Conservation (phyloP, 2,888 invertebrate species). For the Orthosia gracilis region DNA sequence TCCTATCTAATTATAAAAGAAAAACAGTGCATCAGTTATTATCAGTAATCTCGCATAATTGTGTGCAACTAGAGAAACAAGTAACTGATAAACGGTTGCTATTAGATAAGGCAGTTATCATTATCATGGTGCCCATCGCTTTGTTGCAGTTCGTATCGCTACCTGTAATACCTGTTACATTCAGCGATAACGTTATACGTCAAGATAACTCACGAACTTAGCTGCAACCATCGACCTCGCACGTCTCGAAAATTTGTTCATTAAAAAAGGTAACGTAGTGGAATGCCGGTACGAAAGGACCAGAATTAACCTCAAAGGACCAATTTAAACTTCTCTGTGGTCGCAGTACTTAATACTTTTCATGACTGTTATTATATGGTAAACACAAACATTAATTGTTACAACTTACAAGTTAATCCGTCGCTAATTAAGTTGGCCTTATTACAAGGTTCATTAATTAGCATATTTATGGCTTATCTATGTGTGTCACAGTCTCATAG, state of each 20-base stretch:
- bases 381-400: conserved; percentile 29
- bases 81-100: background rate
- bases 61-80: conserved; percentile 13
- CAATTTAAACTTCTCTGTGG: background rate
- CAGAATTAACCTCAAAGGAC: background rate
- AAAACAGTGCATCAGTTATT: conserved; percentile 11
- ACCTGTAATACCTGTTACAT: conserved; percentile 32
- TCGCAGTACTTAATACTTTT: conserved; percentile 3
- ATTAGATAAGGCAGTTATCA: conserved; percentile 9
- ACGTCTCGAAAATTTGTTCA: background rate
- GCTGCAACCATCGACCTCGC: background rate
- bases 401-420: conserved; percentile 30
- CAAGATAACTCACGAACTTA: conserved; percentile 36
- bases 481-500: background rate
- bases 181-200: conserved; percentile 26
- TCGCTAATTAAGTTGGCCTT: conserved; percentile 37
- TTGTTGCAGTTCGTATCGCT: conserved; percentile 2
- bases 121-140: background rate
- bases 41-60: background rate
- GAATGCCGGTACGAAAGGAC: background rate
- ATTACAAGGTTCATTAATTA: conserved; percentile 36
- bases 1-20: background rate
- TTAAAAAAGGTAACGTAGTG: no score
- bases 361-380: conserved; percentile 1
- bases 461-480: conserved; percentile 5